phyloP scores from a whole-genome alignment of 53 echinoderm and acorn worm species.

The Actinopyga echinites region DNA sequence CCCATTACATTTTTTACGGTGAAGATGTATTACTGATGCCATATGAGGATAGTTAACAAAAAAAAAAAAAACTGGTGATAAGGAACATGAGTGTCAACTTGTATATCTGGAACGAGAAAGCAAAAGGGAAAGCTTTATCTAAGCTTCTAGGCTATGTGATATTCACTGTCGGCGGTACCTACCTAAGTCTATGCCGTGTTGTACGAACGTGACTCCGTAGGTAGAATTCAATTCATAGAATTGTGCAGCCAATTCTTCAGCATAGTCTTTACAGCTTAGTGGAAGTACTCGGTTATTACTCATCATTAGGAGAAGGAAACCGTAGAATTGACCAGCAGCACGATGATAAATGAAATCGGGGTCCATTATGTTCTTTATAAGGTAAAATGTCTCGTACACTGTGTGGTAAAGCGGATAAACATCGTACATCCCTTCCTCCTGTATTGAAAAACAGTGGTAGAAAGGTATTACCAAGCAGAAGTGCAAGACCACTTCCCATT shows the following conservation, averaged over 20 bases:
- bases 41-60: no score
- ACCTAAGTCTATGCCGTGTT: constrained; percentile 8
- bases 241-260: not conserved
- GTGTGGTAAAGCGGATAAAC: constrained; percentile 50
- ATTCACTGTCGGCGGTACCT: no score
- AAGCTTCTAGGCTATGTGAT: not conserved
- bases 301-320: not conserved
- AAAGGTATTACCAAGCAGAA: no score
- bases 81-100: no score
- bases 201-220: not conserved
- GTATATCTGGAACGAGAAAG: no score
- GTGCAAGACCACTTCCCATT: no score
- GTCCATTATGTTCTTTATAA: constrained; percentile 16
- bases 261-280: constrained; percentile 41
- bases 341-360: constrained; percentile 42
- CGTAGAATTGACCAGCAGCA: constrained; percentile 28
- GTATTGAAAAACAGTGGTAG: no score
- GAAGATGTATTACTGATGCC: no score
- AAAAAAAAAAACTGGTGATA: no score
- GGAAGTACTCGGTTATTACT: constrained; percentile 18
- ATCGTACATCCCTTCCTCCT: not conserved
- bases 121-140: no score
- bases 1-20: no score
- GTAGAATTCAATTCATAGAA: constrained; percentile 2
- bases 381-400: constrained; percentile 47